Conservation (phyloP, 2,113 vertebrate genomes). For the Alces alces region DNA sequence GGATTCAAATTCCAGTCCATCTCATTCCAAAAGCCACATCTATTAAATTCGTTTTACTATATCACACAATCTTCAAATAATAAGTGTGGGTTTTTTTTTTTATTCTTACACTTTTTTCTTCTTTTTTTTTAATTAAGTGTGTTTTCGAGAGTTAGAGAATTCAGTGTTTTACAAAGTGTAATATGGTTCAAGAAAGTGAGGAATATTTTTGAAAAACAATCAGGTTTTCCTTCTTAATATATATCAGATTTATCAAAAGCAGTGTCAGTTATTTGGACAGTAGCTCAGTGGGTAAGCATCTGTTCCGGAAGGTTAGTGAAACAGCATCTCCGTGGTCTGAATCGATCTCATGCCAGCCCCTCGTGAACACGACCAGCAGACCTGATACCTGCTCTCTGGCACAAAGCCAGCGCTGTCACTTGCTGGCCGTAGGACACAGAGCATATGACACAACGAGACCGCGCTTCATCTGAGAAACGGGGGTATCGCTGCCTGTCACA, state of each 20-base stretch:
- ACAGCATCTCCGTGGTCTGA: background rate
- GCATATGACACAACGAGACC: background rate
- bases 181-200: background rate
- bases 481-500: no score
- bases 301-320: background rate
- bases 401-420: background rate
- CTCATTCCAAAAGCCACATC: background rate
- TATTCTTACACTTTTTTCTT: background rate
- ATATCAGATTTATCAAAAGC: background rate
- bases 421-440: background rate
- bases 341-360: background rate
- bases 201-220: background rate
- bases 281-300: background rate
- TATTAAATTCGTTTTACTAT: background rate
- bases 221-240: background rate
- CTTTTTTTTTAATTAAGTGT: background rate
- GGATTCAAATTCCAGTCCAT: background rate
- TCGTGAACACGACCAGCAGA: background rate
- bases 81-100: background rate
- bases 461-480: background rate
- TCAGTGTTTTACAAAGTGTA: background rate
- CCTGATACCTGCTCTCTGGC: background rate
- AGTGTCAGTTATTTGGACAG: background rate
- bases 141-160: background rate
- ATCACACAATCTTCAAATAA: background rate